Percentiles rank a stretch among this genome's conserved stretches.
Evolutionary conservation across 2,113 vertebrate genomes (phyloP).

Genomic region (Coreoperca whiteheadi): DNA sequence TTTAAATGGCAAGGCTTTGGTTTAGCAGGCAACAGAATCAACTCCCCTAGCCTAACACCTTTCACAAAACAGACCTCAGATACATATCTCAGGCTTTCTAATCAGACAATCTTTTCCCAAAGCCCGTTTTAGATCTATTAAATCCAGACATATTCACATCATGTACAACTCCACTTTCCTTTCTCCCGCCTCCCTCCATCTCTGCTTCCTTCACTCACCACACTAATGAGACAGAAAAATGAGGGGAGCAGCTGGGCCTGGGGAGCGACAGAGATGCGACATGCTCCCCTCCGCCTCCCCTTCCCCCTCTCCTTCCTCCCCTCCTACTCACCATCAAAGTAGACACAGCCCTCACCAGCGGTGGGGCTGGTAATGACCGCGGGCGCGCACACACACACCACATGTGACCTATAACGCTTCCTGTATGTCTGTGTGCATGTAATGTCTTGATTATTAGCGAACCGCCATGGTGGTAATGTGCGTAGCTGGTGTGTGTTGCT

Average conservation of each 20-base stretch:
- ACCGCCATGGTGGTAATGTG: slow-evolving; percentile 4
- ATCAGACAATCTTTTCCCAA: slow-evolving; percentile 40
- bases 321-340: slow-evolving; percentile 67
- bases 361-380: slow-evolving; percentile 73
- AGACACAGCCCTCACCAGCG: slow-evolving; percentile 56
- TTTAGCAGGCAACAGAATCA: slow-evolving; percentile 9
- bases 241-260: slow-evolving; percentile 75
- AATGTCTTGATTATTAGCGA: slow-evolving; percentile 68
- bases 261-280: slow-evolving; percentile 70
- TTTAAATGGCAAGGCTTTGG: slow-evolving; percentile 3
- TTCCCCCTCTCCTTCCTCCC: neutral
- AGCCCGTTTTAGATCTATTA: slow-evolving; percentile 55
- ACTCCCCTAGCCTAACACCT: slow-evolving; percentile 15
- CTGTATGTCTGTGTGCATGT: slow-evolving; percentile 39
- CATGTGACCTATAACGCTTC: slow-evolving; percentile 60
- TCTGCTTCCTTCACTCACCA: slow-evolving; percentile 64
- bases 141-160: slow-evolving; percentile 65
- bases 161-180: slow-evolving; percentile 19
- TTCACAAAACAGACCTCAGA: slow-evolving; percentile 40
- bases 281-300: slow-evolving; percentile 23
- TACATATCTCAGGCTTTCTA: slow-evolving; percentile 36
- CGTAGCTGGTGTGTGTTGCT: slow-evolving; percentile 26
- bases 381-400: slow-evolving; percentile 14
- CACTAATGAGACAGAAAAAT: slow-evolving; percentile 79
- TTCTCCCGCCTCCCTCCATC: neutral